These are phyloP conservation scores for Bujurquina vittata DNA, from an alignment of 2,113 vertebrate species.

Conservation along the genomic window DNA sequence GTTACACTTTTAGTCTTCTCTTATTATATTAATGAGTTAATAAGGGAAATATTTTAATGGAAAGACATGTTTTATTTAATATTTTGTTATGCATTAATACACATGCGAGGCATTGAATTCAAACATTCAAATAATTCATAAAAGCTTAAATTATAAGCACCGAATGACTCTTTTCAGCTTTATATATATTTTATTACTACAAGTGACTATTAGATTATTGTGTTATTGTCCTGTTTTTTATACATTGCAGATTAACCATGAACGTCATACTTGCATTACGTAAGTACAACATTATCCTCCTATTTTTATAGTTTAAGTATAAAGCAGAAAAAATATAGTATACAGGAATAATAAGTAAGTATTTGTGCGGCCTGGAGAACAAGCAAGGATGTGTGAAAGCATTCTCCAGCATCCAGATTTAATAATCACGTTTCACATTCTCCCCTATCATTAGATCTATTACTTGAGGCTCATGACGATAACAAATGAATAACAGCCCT, in stretches of 20 bases:
- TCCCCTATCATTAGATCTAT: neutral
- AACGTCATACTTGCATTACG: neutral
- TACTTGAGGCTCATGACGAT: neutral
- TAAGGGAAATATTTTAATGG: too few relatives aligned
- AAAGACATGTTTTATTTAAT: too few relatives aligned
- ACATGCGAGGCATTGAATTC: too few relatives aligned
- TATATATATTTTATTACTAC: neutral
- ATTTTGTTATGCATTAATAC: neutral
- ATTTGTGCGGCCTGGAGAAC: neutral
- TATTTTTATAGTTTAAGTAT: neutral
- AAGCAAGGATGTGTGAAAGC: neutral
- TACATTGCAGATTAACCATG: too few relatives aligned
- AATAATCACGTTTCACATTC: neutral
- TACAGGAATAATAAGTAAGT: neutral
- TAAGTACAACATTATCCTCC: neutral
- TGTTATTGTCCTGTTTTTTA: too few relatives aligned
- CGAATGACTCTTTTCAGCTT: neutral
- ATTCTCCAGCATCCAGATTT: neutral
- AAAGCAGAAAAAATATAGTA: neutral
- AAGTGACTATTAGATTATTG: neutral
- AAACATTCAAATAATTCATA: too few relatives aligned
- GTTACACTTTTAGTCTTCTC: too few relatives aligned
- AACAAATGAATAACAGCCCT: constrained; percentile 14
- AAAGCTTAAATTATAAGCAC: neutral
- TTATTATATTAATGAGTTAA: too few relatives aligned